phyloP scores from a whole-genome alignment of 2,113 vertebrate species.

The Lycaon pictus region DNA sequence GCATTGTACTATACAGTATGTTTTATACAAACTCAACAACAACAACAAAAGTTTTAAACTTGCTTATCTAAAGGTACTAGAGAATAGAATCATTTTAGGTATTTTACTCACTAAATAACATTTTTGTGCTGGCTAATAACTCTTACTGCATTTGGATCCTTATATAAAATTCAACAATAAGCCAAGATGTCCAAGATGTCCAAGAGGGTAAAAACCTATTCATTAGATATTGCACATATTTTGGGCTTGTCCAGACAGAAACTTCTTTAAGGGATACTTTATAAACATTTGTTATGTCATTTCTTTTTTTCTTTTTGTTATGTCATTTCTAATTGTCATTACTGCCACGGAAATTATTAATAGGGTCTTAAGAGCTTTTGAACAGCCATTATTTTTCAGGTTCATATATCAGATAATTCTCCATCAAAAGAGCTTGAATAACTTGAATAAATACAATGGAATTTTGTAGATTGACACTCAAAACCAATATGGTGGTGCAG shows the following conservation, averaged over 20 bases:
- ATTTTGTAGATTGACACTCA: neutral
- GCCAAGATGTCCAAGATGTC: neutral
- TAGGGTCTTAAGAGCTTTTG: neutral
- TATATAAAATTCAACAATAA: neutral
- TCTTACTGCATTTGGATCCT: neutral
- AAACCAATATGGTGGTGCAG: neutral
- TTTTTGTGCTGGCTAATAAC: neutral
- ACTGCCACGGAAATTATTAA: neutral
- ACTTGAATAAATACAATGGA: neutral
- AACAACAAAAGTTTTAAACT: neutral
- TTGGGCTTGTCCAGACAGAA: neutral
- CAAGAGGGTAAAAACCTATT: neutral
- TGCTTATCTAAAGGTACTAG: neutral
- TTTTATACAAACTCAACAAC: neutral
- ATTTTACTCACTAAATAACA: neutral
- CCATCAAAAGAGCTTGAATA: neutral
- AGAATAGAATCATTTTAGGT: neutral
- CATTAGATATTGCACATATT: neutral
- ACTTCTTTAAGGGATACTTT: neutral
- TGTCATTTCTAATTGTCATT: neutral
- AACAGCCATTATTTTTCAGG: neutral
- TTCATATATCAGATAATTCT: neutral
- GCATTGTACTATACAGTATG: neutral
- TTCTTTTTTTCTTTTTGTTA: neutral
- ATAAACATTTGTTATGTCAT: neutral